These are phyloP conservation scores for Phenganax subtilis DNA, from an alignment of 92 coral and sea anemone genomes.

Conservation along the genomic window DNA sequence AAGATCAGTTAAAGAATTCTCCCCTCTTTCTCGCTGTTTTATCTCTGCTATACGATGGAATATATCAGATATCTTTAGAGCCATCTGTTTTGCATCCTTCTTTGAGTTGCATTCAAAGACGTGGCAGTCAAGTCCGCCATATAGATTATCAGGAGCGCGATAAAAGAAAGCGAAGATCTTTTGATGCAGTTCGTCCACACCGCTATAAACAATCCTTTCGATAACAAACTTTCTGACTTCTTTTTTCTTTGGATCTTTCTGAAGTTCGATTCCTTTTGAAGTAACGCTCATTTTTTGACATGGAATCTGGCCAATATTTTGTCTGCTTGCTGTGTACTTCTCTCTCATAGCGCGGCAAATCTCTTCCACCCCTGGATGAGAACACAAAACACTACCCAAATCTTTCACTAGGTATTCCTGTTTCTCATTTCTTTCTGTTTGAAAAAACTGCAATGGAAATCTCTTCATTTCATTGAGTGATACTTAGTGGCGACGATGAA, in stretches of 20 bases:
- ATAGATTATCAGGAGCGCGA: slow-evolving; percentile 12
- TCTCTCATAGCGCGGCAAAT: slow-evolving; percentile 81
- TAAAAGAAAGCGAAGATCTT: slow-evolving; percentile 60
- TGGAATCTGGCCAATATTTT: slow-evolving; percentile 30
- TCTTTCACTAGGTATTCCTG: slow-evolving; percentile 41
- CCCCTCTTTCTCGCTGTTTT: slow-evolving; percentile 8
- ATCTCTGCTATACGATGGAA: slow-evolving; percentile 19
- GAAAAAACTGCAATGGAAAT: slow-evolving; percentile 17
- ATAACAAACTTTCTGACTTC: slow-evolving; percentile 47
- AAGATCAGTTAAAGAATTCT: not conserved
- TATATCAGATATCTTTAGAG: slow-evolving; percentile 27
- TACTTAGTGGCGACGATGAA: not conserved
- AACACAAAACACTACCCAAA: slow-evolving; percentile 68
- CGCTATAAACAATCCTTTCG: slow-evolving; percentile 67
- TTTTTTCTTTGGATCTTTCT: slow-evolving; percentile 24
- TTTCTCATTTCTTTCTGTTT: slow-evolving; percentile 1
- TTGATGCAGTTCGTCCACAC: slow-evolving; percentile 64
- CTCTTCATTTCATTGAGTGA: slow-evolving; percentile 19
- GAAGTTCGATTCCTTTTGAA: slow-evolving; percentile 48
- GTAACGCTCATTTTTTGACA: slow-evolving; percentile 41
- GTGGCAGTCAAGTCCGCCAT: slow-evolving; percentile 47
- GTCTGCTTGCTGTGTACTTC: slow-evolving; percentile 52
- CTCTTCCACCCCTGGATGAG: slow-evolving; percentile 71
- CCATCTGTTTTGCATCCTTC: slow-evolving; percentile 39
- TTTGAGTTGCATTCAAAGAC: slow-evolving; percentile 42